Conservation (phyloP, 2,797 vertebrate genomes). For the Enteromius radiatus region DNA sequence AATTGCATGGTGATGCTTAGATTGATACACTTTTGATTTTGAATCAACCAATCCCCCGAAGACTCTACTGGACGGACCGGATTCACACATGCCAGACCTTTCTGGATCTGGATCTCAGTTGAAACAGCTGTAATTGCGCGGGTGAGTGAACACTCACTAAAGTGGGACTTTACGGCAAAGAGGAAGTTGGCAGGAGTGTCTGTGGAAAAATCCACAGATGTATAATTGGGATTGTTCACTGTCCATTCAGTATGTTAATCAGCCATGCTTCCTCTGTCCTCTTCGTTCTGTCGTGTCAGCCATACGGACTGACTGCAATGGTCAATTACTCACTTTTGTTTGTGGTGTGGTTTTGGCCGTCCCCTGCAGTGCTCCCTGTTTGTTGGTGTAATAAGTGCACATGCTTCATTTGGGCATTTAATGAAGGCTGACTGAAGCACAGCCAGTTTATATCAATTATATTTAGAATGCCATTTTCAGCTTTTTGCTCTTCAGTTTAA, state of each 20-base stretch:
- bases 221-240: slow-evolving; percentile 12
- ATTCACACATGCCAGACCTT: neutral
- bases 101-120: neutral
- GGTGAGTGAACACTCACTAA: slow-evolving; percentile 3
- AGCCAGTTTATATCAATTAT: slow-evolving; percentile 45
- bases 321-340: slow-evolving; percentile 29
- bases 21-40: no score
- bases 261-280: neutral
- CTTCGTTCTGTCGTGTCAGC: slow-evolving; percentile 3
- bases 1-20: no score
- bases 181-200: neutral
- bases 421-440: slow-evolving; percentile 34
- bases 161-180: neutral
- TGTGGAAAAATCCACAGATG: slow-evolving; percentile 28
- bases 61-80: neutral
- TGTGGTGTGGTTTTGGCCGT: neutral
- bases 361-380: neutral
- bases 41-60: neutral
- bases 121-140: slow-evolving; percentile 38
- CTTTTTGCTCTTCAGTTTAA: slow-evolving; percentile 1
- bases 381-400: slow-evolving; percentile 45
- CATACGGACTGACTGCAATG: slow-evolving; percentile 11
- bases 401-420: slow-evolving; percentile 45
- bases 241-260: slow-evolving; percentile 11
- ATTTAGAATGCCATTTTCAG: slow-evolving; percentile 44